Base-by-base conservation (phyloP, 2,113 vertebrate species). In the Barnardius zonarius region DNA sequence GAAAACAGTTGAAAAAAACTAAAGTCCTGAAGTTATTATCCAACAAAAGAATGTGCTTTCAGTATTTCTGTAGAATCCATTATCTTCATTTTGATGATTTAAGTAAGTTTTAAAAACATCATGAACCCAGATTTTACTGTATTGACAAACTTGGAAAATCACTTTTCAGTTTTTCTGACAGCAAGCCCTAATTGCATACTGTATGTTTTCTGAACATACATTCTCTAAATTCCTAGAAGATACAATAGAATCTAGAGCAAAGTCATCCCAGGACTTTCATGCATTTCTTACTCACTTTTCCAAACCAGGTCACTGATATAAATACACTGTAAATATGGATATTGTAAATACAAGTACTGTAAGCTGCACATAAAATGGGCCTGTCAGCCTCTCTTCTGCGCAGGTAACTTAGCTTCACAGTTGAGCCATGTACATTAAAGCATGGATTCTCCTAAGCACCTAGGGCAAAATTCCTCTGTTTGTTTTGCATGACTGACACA, bases 401-500 rank as follows among this genome's bases (percentile, higher is more conserved):
- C 20, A 69, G 20, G 37, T 35, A 81, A 67, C 48, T 93, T 88
- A 75, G 37, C 44, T 87, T 76, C 72, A 69, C 57, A 66, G 61
- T 6, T 80, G 52, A 95, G 61, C 59, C 37, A 31, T 3, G 22
- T 74, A 86, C 48, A 88, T 52, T 92, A 76, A 91, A 84, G n/a
- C 77, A 83, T 5, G 19, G 69, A 90, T 94, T 90, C 81, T 79
- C 66, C 83, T 83, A 85, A 93, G 88, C 55, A 93, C 49, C 70
- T 59, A 85, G n/a, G 59, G 73, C 92, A 97, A 97, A 96, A 94
- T 89, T 88, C 61, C 67, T 64, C 68, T 90, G 46, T 93, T 95
- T 92, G 93, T 91, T 95, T 95, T 95, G 92, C 84, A 84, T 90
- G 84, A 96, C 30, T 96, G 92, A 95, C 93, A 64, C 44, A 91